Percentiles rank a stretch among this genome's conserved stretches.
Conservation (phyloP, 2,113 vertebrate species). For the Lagopus leucura region DNA sequence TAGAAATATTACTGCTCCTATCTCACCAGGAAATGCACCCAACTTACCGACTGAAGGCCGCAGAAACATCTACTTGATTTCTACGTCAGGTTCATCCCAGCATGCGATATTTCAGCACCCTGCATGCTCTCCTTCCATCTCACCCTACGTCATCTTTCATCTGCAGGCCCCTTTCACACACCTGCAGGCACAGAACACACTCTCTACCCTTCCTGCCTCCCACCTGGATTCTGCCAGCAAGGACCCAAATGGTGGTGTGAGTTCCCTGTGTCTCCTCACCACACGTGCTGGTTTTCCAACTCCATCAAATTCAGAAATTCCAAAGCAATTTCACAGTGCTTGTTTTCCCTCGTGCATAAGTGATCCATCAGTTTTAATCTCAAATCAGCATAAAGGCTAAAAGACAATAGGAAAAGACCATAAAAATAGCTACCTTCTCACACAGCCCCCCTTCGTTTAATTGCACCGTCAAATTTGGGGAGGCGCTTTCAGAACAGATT, state of each 20-base stretch:
- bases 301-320: neutral
- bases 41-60: neutral
- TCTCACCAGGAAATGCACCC: neutral
- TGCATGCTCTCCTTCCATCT: neutral
- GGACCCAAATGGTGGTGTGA: neutral
- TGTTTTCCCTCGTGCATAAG: neutral
- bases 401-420: neutral
- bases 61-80: neutral
- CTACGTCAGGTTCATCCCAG: neutral
- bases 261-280: neutral
- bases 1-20: neutral
- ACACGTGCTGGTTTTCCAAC: neutral
- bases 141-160: neutral
- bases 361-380: neutral
- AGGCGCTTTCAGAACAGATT: neutral
- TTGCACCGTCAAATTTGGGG: neutral
- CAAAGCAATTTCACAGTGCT: neutral
- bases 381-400: neutral
- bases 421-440: neutral
- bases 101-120: neutral
- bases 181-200: accelerated
- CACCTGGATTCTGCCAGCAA: neutral
- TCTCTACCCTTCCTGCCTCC: neutral
- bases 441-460: neutral
- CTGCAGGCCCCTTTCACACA: neutral